phyloP scores from a whole-genome alignment of 1,140 invertebrate species.

The Diorhabda carinulata region DNA sequence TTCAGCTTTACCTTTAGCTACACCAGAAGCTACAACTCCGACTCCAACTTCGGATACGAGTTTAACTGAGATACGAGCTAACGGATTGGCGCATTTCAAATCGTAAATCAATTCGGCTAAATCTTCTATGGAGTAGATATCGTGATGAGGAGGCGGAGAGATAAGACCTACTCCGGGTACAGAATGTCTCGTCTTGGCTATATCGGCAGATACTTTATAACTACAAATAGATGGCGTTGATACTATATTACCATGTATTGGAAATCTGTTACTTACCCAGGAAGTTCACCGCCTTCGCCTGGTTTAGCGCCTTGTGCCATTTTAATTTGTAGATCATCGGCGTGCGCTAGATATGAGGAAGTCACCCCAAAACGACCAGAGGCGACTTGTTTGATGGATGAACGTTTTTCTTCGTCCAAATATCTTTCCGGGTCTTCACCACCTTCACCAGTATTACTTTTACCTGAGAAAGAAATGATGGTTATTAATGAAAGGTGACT shows the following conservation, averaged over 20 bases:
- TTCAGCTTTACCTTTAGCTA: conserved; percentile 98
- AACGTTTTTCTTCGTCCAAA: conserved; percentile 69
- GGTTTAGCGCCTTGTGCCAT: conserved; percentile 99
- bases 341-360: conserved; percentile 92
- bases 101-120: conserved; percentile 98
- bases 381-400: conserved; percentile 89
- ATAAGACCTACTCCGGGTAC: conserved; percentile 97
- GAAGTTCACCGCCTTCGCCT: conserved; percentile 91
- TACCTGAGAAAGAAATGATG: conserved; percentile 70
- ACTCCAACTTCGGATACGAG: conserved; percentile 98
- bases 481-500: no score
- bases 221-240: conserved; percentile 18
- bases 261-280: conserved; percentile 64
- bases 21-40: conserved; percentile 95
- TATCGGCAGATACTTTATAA: conserved; percentile 80
- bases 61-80: conserved; percentile 94
- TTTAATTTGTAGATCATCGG: conserved; percentile 95
- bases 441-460: conserved; percentile 97
- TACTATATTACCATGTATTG: neutral
- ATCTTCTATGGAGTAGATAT: conserved; percentile 99
- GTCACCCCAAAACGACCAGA: conserved; percentile 98
- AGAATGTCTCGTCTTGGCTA: conserved; percentile 91
- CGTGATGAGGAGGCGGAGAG: conserved; percentile 97
- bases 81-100: conserved; percentile 95
- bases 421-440: conserved; percentile 87